Percentiles rank a stretch among this genome's conserved stretches.
phyloP scores from a whole-genome alignment of 2,113 vertebrate species.

The Alaudala cheleensis region DNA sequence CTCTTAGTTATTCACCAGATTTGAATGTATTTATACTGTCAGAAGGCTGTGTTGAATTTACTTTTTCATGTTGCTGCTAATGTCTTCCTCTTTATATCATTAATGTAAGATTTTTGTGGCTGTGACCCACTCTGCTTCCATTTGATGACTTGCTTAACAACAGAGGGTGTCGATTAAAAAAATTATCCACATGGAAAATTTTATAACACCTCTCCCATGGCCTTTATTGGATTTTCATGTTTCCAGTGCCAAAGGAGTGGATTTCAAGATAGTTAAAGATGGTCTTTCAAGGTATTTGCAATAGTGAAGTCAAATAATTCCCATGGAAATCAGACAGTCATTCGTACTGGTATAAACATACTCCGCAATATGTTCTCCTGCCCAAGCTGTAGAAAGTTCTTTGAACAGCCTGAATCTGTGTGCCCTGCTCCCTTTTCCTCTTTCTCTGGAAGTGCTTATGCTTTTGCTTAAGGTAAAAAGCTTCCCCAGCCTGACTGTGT shows the following conservation, averaged over 20 bases:
- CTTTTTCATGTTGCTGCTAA: not conserved
- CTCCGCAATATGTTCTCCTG: not conserved
- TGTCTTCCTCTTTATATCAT: not conserved
- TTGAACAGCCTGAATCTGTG: not conserved
- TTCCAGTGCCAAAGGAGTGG: not conserved
- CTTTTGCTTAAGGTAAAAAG: not conserved
- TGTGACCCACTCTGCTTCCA: not conserved
- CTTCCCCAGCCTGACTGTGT: not conserved
- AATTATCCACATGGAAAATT: not conserved
- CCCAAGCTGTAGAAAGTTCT: not conserved
- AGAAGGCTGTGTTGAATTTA: not conserved
- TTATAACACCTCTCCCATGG: not conserved
- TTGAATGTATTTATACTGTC: not conserved
- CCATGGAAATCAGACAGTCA: not conserved
- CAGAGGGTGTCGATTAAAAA: not conserved
- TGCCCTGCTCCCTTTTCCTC: not conserved
- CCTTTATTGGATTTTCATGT: not conserved
- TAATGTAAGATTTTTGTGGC: not conserved
- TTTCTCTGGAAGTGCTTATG: not conserved
- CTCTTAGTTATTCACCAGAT: not conserved
- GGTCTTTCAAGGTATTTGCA: not conserved
- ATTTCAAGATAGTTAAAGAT: not conserved
- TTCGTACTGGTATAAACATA: not conserved
- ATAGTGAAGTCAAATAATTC: not conserved
- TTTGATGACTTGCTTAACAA: constrained; percentile 1